Conservation (phyloP, 2,113 vertebrate species). For the Labeo rohita region DNA sequence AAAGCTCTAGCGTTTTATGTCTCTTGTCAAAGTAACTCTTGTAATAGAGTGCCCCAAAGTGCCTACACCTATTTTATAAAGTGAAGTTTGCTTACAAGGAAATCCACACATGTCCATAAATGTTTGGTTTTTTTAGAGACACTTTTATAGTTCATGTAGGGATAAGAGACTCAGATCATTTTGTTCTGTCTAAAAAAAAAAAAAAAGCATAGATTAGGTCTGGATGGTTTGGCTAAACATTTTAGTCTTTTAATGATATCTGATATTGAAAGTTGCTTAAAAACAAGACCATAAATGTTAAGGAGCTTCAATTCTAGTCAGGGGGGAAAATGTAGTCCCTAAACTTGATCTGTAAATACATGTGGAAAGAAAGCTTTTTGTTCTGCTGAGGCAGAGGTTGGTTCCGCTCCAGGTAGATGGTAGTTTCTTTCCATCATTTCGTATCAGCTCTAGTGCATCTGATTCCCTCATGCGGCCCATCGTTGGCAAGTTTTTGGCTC, state of each 20-base stretch:
- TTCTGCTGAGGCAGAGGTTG: slow-evolving; percentile 26
- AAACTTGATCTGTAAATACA: background rate
- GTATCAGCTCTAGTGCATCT: slow-evolving; percentile 62
- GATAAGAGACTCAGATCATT: background rate
- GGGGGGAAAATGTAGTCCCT: background rate
- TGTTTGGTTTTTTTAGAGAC: background rate
- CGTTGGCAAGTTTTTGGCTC: slow-evolving; percentile 69
- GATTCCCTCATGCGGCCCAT: slow-evolving; percentile 65
- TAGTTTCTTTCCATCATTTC: slow-evolving; percentile 30
- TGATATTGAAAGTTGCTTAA: background rate
- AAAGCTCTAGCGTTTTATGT: slow-evolving; percentile 17
- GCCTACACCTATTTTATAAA: slow-evolving; percentile 18
- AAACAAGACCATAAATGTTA: background rate
- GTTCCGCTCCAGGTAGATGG: background rate
- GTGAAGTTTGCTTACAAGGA: slow-evolving; percentile 3
- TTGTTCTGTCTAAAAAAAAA: background rate
- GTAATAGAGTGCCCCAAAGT: slow-evolving; percentile 36
- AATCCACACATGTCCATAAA: background rate
- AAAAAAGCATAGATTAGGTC: background rate
- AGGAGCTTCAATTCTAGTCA: background rate
- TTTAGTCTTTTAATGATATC: background rate
- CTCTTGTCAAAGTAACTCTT: slow-evolving; percentile 42
- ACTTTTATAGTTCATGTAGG: background rate
- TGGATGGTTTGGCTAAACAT: background rate
- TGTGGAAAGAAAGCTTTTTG: background rate